Conservation (phyloP, 2,797 vertebrate species). For the Pogoniulus pusillus region DNA sequence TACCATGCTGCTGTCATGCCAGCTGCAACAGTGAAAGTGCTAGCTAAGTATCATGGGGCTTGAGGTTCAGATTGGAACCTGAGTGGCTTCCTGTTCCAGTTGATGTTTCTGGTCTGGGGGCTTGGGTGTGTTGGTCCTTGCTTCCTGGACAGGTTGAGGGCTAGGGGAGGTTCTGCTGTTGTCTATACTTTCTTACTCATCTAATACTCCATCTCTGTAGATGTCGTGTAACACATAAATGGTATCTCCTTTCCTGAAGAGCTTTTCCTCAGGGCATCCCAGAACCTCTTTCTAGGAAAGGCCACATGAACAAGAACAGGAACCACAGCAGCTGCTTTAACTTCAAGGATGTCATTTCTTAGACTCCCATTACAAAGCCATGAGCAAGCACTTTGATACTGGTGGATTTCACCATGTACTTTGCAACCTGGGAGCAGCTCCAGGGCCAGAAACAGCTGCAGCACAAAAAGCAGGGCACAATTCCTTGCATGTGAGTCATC, state of each 20-base stretch:
- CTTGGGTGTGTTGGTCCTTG: no score
- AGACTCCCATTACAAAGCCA: not conserved
- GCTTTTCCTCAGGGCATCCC: not conserved
- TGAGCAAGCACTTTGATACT: fast-evolving
- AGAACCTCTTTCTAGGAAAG: not conserved
- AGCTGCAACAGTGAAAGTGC: no score
- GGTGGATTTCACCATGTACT: not conserved
- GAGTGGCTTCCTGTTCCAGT: no score
- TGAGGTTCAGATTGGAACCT: no score
- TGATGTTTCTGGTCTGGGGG: no score
- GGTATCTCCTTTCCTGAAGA: not conserved
- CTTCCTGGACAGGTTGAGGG: no score
- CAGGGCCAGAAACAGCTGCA: not conserved
- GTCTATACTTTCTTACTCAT: not conserved
- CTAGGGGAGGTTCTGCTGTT: not conserved
- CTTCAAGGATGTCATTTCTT: not conserved
- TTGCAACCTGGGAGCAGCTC: not conserved
- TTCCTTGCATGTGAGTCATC: not conserved
- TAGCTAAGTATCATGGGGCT: no score
- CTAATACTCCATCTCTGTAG: not conserved
- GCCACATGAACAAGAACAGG: not conserved
- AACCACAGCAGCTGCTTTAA: not conserved
- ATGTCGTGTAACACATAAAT: not conserved
- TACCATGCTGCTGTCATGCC: no score
- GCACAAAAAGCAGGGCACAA: not conserved